Evolutionary conservation across 1,140 invertebrate species (phyloP).

Genomic region (Neodiprion virginianus): DNA sequence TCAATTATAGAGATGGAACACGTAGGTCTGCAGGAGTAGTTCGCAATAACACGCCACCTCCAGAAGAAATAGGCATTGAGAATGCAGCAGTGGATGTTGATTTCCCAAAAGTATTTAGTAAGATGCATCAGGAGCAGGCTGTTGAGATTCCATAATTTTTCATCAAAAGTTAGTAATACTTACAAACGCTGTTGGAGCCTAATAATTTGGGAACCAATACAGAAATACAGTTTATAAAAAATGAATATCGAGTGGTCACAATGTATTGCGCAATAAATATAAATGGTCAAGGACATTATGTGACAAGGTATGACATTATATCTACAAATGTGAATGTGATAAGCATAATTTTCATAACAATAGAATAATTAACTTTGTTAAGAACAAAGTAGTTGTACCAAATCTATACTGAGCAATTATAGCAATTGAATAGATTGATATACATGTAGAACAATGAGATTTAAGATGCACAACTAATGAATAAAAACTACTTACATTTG

Average conservation of each 20-base stretch:
- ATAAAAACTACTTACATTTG: background rate
- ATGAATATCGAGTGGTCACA: too few species aligned
- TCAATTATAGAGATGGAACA: slow-evolving; percentile 40
- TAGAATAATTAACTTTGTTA: background rate
- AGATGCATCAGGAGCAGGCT: slow-evolving; percentile 46
- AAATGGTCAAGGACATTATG: too few species aligned
- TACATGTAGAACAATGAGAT: slow-evolving; percentile 2
- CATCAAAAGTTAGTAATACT: too few species aligned
- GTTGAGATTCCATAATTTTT: slow-evolving; percentile 3
- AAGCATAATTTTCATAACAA: background rate
- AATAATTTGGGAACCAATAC: too few species aligned
- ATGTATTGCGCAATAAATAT: too few species aligned
- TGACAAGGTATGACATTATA: too few species aligned
- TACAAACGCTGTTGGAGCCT: too few species aligned
- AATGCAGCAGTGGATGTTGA: slow-evolving; percentile 54
- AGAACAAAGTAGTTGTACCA: background rate
- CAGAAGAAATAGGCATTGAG: slow-evolving; percentile 39
- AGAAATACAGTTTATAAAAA: too few species aligned
- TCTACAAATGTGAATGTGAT: too few species aligned
- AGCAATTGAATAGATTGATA: too few species aligned
- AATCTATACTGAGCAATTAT: too few species aligned
- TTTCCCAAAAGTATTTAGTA: slow-evolving; percentile 56
- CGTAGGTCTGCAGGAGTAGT: slow-evolving; percentile 26
- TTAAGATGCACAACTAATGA: background rate
- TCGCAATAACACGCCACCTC: slow-evolving; percentile 20